A percentile compares a stretch with the other conserved stretches of the same genome.
Conservation (phyloP, 1,140 invertebrate genomes). For the Cydia fagiglandana region DNA sequence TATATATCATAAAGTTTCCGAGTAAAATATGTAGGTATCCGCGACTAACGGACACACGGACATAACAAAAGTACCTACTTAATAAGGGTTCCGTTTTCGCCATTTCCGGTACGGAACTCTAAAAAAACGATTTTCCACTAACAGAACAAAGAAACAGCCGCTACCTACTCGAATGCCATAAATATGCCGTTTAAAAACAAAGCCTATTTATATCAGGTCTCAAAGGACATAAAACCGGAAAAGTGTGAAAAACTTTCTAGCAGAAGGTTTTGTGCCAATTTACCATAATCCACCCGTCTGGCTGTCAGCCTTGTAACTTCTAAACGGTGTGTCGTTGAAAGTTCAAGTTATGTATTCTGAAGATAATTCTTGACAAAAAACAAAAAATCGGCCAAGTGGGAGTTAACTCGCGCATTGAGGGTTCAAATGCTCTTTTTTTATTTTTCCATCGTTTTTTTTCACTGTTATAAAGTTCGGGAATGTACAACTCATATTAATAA, state of each 20-base stretch:
- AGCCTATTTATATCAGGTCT: conserved; percentile 16
- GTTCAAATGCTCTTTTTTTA: too few relatives aligned
- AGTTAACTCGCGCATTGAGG: too few relatives aligned
- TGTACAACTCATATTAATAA: too few relatives aligned
- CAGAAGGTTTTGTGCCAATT: conserved; percentile 27
- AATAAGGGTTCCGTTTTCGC: too few relatives aligned
- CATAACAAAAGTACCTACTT: too few relatives aligned
- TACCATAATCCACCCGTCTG: conserved; percentile 29
- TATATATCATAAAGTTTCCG: too few relatives aligned
- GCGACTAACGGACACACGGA: too few relatives aligned
- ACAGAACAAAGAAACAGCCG: background rate
- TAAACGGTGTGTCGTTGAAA: conserved; percentile 27
- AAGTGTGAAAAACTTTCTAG: conserved; percentile 23
- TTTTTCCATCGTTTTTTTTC: too few relatives aligned
- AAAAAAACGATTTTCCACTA: background rate
- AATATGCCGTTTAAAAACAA: conserved; percentile 6
- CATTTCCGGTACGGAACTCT: too few relatives aligned
- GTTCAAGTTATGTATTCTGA: conserved; percentile 23
- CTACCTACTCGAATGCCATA: background rate
- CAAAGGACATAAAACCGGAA: conserved; percentile 25
- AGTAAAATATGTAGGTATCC: too few relatives aligned
- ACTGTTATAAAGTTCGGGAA: too few relatives aligned
- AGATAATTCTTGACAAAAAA: conserved; percentile 26
- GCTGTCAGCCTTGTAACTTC: conserved; percentile 27
- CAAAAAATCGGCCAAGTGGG: background rate